These are phyloP conservation scores for Caenorhabditis elegans DNA, from an alignment of 1,140 invertebrate species.

Conservation along the genomic window WBcel235 BX284602.5:8964501-8965000, in stretches of 20 bases:
- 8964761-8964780: slow-evolving; percentile 53
- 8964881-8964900: slow-evolving; percentile 44
- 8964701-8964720: slow-evolving; percentile 41
- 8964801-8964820: slow-evolving; percentile 47
- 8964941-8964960: neutral
- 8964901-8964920: neutral
- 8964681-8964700: slow-evolving; percentile 42
- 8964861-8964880: slow-evolving; percentile 53
- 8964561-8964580: too few relatives aligned
- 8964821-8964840: slow-evolving; percentile 48
- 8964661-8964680: slow-evolving; percentile 46
- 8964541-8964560: too few relatives aligned
- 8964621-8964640: neutral
- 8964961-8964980: neutral
- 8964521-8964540: too few relatives aligned
- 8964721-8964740: neutral
- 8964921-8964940: too few relatives aligned
- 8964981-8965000: slow-evolving; percentile 21
- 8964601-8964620: slow-evolving; percentile 4
- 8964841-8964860: slow-evolving; percentile 48
- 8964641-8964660: slow-evolving; percentile 49
- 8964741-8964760: neutral
- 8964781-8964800: slow-evolving; percentile 45
- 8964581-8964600: too few relatives aligned
- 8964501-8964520: too few relatives aligned